Conservation (phyloP, 2,888 invertebrate species). For the Drosophila prolongata region DNA sequence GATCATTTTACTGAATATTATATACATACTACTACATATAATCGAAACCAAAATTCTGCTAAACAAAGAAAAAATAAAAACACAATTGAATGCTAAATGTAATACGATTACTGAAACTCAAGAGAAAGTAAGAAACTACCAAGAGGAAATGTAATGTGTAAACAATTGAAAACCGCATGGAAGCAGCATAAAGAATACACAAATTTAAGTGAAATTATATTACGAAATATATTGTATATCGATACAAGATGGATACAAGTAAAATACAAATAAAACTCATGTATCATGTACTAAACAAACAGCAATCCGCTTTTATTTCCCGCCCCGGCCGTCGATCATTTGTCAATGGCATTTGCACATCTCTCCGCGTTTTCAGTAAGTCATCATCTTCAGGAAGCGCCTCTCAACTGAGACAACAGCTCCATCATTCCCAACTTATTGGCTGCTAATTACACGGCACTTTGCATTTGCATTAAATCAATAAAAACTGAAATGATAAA, state of each 20-base stretch:
- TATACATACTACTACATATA: slow-evolving; percentile 58
- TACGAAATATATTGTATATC: slow-evolving; percentile 78
- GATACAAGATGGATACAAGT: slow-evolving; percentile 75
- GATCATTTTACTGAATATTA: slow-evolving; percentile 79
- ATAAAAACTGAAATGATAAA: slow-evolving; percentile 62
- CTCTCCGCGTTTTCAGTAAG: slow-evolving; percentile 22
- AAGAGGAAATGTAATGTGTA: slow-evolving; percentile 49
- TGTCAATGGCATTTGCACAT: slow-evolving; percentile 16
- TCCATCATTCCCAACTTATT: slow-evolving; percentile 42
- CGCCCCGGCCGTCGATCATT: slow-evolving; percentile 8
- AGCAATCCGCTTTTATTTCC: slow-evolving; percentile 12
- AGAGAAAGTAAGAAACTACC: slow-evolving; percentile 51
- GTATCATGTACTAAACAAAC: slow-evolving; percentile 73
- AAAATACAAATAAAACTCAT: slow-evolving; percentile 67
- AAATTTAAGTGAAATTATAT: slow-evolving; percentile 74
- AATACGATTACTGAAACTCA: slow-evolving; percentile 70
- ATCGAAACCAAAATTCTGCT: slow-evolving; percentile 65
- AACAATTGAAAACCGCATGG: slow-evolving; percentile 37
- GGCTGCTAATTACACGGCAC: slow-evolving; percentile 54
- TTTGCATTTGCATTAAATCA: slow-evolving; percentile 54
- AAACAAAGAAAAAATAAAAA: slow-evolving; percentile 43
- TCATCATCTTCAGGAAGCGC: slow-evolving; percentile 62
- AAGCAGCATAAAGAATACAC: slow-evolving; percentile 45
- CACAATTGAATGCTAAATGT: slow-evolving; percentile 61
- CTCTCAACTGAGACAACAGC: slow-evolving; percentile 8